A percentile compares a stretch with the other conserved stretches of the same genome.
phyloP scores from a whole-genome alignment of 2,113 vertebrate species.

The Rhadina sibilatrix region DNA sequence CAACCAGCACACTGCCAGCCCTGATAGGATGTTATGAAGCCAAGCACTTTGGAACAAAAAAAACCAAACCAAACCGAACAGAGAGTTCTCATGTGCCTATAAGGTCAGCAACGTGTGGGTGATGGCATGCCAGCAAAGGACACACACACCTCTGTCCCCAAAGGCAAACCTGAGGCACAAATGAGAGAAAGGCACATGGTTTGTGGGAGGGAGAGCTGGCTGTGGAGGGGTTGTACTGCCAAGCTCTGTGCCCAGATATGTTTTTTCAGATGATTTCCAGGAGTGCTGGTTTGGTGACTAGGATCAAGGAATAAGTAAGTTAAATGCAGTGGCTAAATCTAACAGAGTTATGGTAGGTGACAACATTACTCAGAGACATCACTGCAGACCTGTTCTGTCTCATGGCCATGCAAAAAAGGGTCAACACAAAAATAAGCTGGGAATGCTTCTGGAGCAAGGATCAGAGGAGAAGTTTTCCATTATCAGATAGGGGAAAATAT shows the following conservation, averaged over 20 bases:
- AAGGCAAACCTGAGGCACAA: neutral
- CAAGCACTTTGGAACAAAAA: neutral
- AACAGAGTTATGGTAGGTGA: neutral
- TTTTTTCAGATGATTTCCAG: neutral
- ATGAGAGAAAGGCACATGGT: neutral
- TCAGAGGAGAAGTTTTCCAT: neutral
- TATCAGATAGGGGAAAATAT: neutral
- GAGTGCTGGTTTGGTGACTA: neutral
- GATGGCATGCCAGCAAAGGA: neutral
- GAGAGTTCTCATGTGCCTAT: neutral
- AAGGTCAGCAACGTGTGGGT: neutral
- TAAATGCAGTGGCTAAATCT: neutral
- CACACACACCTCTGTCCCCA: neutral
- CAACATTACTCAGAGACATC: neutral
- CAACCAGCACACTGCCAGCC: neutral
- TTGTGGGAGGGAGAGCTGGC: neutral
- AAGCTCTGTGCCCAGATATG: neutral
- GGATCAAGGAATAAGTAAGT: neutral
- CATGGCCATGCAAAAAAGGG: neutral
- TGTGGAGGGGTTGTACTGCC: fast-evolving
- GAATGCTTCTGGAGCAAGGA: neutral
- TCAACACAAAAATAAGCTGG: neutral
- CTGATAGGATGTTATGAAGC: neutral
- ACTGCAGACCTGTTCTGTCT: neutral
- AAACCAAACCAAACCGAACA: neutral